Evolutionary conservation across 1,140 invertebrate species (phyloP), one percentile per base, ranked within the genome.

Genomic region (Neodiprion virginianus): DNA sequence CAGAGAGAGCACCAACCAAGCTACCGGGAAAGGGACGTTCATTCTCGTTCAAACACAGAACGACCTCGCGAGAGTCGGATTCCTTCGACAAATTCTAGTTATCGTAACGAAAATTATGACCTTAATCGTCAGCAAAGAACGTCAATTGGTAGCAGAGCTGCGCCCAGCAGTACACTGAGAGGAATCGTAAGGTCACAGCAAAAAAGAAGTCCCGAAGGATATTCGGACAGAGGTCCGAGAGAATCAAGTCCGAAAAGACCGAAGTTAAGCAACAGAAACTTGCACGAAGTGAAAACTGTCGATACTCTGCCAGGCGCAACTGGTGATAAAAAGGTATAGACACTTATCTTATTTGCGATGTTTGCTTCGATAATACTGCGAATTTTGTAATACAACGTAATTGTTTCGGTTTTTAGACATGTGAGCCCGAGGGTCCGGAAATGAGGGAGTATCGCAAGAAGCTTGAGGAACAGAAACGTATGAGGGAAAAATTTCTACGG

Each of bases 381-480:
- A 40, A 40, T 40, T 40, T 40, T 40, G 1, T 40, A 40, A 40
- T 40, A 40, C 28, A 3, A 40, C 28, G 28, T 40, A 40, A 40
- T 5, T 40, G 5, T 40, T 69, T 73, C 49, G 53, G 74, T 72
- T 67, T 74, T 74, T 65, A 80, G 70, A 53, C 86, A 78, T 81
- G 84, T 50, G 87, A 87, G 69, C 89, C 91, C 67, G 90, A 91
- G 72, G 92, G 93, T 82, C 91, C 92, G 74, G 91, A 92, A 81
- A 92, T 91, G 79, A 86, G 88, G 69, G 90, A 90, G 40, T 92
- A 93, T 78, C 86, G 91, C n/a, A 86, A 90, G 74, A 91, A 92
- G 81, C 92, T 93, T 78, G 92, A 93, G 80, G 91, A 93, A 80
- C 92, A 93, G 77, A 92, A 92, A 80, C 87, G 89, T 8, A 75